phyloP scores from a whole-genome alignment of 1,140 invertebrate genomes.

The Frieseomelitta varia region DNA sequence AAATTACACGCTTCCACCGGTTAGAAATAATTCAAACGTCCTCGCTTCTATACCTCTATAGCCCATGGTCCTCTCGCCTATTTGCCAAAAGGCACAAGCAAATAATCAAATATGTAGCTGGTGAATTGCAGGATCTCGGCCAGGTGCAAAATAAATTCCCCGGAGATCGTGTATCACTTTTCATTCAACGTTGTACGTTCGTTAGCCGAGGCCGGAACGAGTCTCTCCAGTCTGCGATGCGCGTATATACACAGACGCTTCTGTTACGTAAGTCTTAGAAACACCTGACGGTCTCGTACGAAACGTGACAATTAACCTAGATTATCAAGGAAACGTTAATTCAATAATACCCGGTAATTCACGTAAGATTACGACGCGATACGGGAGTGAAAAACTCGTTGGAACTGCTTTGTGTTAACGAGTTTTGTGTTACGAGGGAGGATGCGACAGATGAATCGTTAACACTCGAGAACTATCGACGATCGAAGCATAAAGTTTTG shows the following conservation, averaged over 20 bases:
- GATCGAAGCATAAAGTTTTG: too few relatives aligned
- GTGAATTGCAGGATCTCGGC: not conserved
- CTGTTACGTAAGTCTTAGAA: not conserved
- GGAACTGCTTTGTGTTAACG: too few relatives aligned
- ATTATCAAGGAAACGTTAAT: not conserved
- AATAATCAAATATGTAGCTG: constrained; percentile 59
- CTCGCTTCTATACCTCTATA: not conserved
- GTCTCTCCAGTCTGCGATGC: too few relatives aligned
- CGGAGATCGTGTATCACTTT: constrained; percentile 58
- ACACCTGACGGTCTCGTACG: not conserved
- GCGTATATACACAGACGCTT: not conserved
- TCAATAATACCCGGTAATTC: too few relatives aligned
- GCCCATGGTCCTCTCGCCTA: not conserved
- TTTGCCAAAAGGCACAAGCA: constrained; percentile 25
- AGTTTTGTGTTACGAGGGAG: not conserved
- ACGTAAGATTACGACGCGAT: too few relatives aligned
- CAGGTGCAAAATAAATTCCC: constrained; percentile 56
- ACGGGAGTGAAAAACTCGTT: too few relatives aligned
- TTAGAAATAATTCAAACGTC: constrained; percentile 29
- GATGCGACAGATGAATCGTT: not conserved
- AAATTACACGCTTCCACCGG: not conserved
- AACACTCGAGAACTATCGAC: too few relatives aligned
- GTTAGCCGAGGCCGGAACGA: constrained; percentile 14
- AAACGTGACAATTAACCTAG: not conserved
- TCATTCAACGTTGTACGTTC: constrained; percentile 51